Evolutionary conservation across 2,888 invertebrate genomes (phyloP).

Genomic region (Drosophila mimica): DNA sequence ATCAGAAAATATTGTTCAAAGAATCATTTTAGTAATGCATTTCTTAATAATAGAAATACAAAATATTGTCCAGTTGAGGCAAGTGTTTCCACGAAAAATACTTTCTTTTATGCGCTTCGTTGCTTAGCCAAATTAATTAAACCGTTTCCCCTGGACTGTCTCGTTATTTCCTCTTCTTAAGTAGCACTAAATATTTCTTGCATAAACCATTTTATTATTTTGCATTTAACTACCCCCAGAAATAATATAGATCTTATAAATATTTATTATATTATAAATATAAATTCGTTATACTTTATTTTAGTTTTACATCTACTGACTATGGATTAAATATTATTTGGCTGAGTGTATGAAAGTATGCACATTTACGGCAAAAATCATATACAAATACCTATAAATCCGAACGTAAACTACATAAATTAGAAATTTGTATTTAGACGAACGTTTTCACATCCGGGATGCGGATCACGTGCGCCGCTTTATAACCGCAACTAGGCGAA

Average conservation of each 20-base stretch:
- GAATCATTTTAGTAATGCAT: not conserved
- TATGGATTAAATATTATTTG: not conserved
- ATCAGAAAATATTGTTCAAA: not conserved
- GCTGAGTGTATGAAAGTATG: constrained; percentile 10
- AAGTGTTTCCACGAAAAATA: not conserved
- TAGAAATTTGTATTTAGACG: constrained; percentile 69
- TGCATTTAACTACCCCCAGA: too few species aligned
- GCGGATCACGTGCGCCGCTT: constrained; percentile 65
- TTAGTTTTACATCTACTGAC: too few species aligned
- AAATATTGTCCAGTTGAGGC: too few species aligned
- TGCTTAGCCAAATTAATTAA: not conserved
- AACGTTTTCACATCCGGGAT: constrained; percentile 57
- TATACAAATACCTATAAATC: constrained; percentile 70
- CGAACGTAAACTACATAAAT: constrained; percentile 77
- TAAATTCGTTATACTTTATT: too few species aligned
- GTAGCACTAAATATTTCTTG: too few species aligned
- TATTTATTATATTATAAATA: too few species aligned
- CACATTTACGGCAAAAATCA: constrained; percentile 43
- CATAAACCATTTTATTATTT: not conserved
- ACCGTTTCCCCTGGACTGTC: too few species aligned
- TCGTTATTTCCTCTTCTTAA: too few species aligned
- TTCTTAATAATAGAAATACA: not conserved
- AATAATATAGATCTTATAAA: too few species aligned
- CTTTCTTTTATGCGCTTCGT: not conserved
- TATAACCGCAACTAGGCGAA: constrained; percentile 77